These are phyloP conservation scores for Jacana jacana DNA, from an alignment of 2,113 vertebrate genomes.

Conservation along the genomic window DNA sequence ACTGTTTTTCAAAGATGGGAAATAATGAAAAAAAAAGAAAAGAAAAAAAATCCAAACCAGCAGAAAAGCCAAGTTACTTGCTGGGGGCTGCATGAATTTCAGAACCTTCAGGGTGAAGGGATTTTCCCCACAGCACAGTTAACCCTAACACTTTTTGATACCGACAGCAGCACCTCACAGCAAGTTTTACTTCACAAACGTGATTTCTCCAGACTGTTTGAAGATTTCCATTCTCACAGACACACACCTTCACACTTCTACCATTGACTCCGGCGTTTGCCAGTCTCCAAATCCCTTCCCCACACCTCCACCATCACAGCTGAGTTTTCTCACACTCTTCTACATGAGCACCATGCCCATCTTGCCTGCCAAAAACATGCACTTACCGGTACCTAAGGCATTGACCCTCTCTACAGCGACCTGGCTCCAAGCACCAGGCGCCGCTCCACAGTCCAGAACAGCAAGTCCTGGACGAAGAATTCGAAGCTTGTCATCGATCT, in stretches of 20 bases:
- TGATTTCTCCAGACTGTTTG: accelerated
- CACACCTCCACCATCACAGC: accelerated
- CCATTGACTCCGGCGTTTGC: too few relatives aligned
- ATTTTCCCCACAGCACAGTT: not conserved
- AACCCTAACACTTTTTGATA: not conserved
- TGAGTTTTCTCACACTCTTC: not conserved
- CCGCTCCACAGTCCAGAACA: slow-evolving; percentile 91
- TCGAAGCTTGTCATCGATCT: slow-evolving; percentile 80
- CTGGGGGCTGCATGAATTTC: not conserved
- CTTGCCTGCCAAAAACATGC: not conserved
- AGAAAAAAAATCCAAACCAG: too few relatives aligned
- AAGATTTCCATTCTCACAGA: not conserved
- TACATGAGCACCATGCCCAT: not conserved
- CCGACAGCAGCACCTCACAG: not conserved
- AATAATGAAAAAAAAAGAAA: not conserved
- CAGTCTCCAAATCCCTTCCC: not conserved
- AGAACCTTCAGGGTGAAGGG: not conserved
- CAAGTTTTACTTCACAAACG: not conserved
- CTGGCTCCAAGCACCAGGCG: slow-evolving; percentile 96
- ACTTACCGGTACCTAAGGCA: slow-evolving; percentile 82
- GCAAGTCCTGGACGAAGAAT: slow-evolving; percentile 81
- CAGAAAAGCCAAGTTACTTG: not conserved
- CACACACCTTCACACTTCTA: not conserved
- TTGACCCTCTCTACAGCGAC: slow-evolving; percentile 88
- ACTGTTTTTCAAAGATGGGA: not conserved